Evolutionary conservation across 2,888 invertebrate species (phyloP).

Genomic region (Neoitamus cyanurus): DNA sequence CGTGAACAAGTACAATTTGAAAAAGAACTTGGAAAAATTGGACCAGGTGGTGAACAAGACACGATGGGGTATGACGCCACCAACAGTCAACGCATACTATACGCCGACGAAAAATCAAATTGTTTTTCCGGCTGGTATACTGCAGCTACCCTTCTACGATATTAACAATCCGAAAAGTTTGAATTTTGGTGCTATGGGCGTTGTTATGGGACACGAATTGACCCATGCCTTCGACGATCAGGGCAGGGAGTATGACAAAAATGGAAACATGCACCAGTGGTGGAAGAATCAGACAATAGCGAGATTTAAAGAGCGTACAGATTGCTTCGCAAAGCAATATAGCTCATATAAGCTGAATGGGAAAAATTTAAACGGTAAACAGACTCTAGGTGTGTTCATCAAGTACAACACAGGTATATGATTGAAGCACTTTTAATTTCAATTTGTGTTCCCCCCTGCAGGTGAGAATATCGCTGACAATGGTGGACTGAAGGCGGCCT

Average conservation of each 20-base stretch:
- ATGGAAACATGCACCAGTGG: constrained; percentile 96
- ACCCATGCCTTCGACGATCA: constrained; percentile 98
- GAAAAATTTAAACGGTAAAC: constrained; percentile 83
- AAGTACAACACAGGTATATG: not conserved
- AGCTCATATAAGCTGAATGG: constrained; percentile 78
- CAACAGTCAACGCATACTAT: constrained; percentile 96
- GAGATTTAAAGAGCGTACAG: constrained; percentile 85
- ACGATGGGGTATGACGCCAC: constrained; percentile 90
- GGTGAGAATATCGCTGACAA: constrained; percentile 94
- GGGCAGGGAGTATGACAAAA: constrained; percentile 93
- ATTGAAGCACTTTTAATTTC: constrained; percentile 56
- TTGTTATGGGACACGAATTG: constrained; percentile 97
- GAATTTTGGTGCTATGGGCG: constrained; percentile 97
- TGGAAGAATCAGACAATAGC: constrained; percentile 95
- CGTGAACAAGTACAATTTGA: constrained; percentile 80
- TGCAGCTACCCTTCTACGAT: constrained; percentile 95
- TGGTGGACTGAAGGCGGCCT: constrained; percentile 90
- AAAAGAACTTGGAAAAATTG: constrained; percentile 84
- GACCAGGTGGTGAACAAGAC: constrained; percentile 89
- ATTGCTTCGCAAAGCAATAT: constrained; percentile 93
- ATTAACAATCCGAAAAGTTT: constrained; percentile 87
- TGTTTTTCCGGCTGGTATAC: constrained; percentile 96
- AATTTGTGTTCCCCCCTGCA: no score
- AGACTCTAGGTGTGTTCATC: constrained; percentile 77
- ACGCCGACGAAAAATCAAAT: constrained; percentile 95